Base-by-base conservation (phyloP, 2,113 vertebrate genomes). In the Entelurus aequoreus region DNA sequence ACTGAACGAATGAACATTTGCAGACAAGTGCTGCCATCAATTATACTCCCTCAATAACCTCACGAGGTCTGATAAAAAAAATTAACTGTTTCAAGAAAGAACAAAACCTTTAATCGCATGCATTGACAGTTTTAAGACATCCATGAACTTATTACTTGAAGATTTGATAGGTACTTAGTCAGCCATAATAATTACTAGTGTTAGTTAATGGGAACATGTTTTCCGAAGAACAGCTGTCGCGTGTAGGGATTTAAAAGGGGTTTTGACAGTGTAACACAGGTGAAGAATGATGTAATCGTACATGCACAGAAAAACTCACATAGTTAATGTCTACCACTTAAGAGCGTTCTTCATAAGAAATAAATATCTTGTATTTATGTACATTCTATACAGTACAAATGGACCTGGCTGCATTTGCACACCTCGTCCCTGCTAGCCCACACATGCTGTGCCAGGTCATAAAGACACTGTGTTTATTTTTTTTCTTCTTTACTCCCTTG, bases 391-490 rank as follows among this genome's bases (percentile, higher is more conserved):
- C 56, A 68, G 11, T 19, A 40, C 40, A 66, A 66, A 63, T 21
- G 60, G 28, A 55, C 48, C 65, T 21, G 28, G 44, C 67, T 16
- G 15, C 63, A 66, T 36, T 51, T 38, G 57, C 66, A 63, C 6
- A 69, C 42, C 38, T 44, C 44, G n/a, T 35, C 48, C 21, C 58
- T 48, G 50, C 48, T 48, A 49, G 10, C 49, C 60, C 52, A 51
- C 55, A 87, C 90, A 86, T 85, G 87, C 91, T 89, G 91, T 92
- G 88, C 92, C 87, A 88, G 86, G 88, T 90, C 91, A 90, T 83
- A 89, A 91, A 81, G 88, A 76, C 87, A 86, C 62, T 87, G 38
- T 65, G 76, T 69, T 74, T 63, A 42, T 28, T 10, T 16, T 54
- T 3, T 44, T 10, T 64, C 52, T 48, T 55, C 15, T 64, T 42